Percentiles rank a stretch among this genome's conserved stretches.
These are phyloP conservation scores for Geodia barretti DNA, from an alignment of 37 sponge, comb jelly and placozoan genomes.

Conservation along the genomic window DNA sequence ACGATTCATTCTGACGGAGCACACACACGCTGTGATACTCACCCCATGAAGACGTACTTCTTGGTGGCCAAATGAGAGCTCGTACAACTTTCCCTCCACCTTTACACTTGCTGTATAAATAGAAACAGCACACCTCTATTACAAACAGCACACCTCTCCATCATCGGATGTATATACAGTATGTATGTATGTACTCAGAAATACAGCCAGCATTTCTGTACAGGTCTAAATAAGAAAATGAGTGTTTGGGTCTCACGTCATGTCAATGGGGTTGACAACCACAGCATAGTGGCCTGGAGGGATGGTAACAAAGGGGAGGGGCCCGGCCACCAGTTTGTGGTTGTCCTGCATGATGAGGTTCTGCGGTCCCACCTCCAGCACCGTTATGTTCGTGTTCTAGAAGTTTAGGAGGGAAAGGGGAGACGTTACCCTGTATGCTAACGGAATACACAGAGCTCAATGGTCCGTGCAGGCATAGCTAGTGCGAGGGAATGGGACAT, in stretches of 20 bases:
- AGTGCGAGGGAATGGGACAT: background rate
- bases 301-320: slow-evolving; percentile 72
- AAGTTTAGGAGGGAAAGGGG: background rate
- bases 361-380: slow-evolving; percentile 79
- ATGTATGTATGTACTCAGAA: too few species aligned
- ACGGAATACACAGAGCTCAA: background rate
- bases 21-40: slow-evolving; percentile 17
- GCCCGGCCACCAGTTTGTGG: slow-evolving; percentile 73
- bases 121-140: too few species aligned
- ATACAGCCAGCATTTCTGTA: background rate
- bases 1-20: background rate
- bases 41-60: slow-evolving; percentile 82
- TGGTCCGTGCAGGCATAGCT: background rate
- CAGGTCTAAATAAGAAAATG: background rate
- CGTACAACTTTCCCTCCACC: slow-evolving; percentile 69
- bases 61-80: slow-evolving; percentile 70
- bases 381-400: slow-evolving; percentile 85
- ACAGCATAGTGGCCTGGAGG: slow-evolving; percentile 83
- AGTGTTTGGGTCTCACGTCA: slow-evolving; percentile 24
- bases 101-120: background rate
- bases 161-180: too few species aligned
- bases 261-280: slow-evolving; percentile 71
- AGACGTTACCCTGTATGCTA: background rate
- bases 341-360: slow-evolving; percentile 84
- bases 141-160: too few species aligned